Percentiles rank a stretch among this genome's conserved stretches.
phyloP scores from a whole-genome alignment of 2,888 invertebrate species.

The Lingula anatina region DNA sequence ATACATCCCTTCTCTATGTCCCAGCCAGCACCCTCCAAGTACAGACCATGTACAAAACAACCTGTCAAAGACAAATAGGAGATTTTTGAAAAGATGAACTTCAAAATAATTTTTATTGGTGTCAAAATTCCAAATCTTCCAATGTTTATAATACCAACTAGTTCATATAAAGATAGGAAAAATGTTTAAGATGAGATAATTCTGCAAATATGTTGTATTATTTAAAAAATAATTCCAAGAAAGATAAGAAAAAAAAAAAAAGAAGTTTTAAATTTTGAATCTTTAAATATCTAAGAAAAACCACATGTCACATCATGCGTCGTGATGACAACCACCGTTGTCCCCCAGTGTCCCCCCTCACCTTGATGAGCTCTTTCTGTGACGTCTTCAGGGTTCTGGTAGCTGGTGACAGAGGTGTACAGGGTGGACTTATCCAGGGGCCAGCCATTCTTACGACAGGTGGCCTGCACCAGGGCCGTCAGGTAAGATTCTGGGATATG shows the following conservation, averaged over 20 bases:
- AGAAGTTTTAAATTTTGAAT: too few species aligned
- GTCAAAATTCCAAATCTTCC: too few species aligned
- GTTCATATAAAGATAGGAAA: too few species aligned
- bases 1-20: constrained; percentile 66
- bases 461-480: constrained; percentile 83
- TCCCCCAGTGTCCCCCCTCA: constrained; percentile 26
- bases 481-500: constrained; percentile 87
- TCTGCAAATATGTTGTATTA: too few species aligned
- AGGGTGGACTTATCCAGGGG: constrained; percentile 79
- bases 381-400: constrained; percentile 65
- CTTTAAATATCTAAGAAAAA: too few species aligned
- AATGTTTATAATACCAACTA: too few species aligned
- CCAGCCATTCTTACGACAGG: constrained; percentile 82
- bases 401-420: constrained; percentile 62
- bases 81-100: too few species aligned
- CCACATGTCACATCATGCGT: too few species aligned
- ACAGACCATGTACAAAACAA: constrained; percentile 56
- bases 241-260: too few species aligned
- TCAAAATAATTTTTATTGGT: too few species aligned
- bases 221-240: too few species aligned
- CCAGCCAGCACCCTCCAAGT: constrained; percentile 83
- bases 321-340: background rate
- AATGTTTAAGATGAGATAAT: too few species aligned
- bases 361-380: constrained; percentile 72
- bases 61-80: constrained; percentile 23